Conservation (phyloP, 2,113 vertebrate species). For the Jacana jacana region DNA sequence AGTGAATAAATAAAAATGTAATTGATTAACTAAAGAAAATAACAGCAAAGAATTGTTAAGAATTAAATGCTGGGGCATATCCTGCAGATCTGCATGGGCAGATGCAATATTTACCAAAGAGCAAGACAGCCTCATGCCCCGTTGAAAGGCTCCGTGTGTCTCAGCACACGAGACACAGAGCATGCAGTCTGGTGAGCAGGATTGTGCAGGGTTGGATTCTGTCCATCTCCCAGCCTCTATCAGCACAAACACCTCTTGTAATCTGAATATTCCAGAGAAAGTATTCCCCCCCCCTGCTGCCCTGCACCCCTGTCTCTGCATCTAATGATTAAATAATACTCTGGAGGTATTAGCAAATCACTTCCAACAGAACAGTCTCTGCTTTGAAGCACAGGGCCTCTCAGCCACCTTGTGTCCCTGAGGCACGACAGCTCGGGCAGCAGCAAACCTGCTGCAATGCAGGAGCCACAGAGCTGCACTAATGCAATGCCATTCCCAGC, state of each 20-base stretch:
- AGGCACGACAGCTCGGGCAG: accelerated
- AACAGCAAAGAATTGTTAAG: background rate
- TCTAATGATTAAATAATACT: background rate
- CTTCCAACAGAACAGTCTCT: background rate
- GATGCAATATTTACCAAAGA: background rate
- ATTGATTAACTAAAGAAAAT: background rate
- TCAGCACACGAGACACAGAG: background rate
- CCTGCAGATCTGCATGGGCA: background rate
- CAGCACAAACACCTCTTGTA: background rate
- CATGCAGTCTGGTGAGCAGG: background rate
- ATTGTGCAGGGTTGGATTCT: background rate
- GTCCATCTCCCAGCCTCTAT: background rate
- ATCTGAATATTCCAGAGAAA: background rate
- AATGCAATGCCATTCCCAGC: accelerated
- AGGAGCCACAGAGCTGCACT: background rate
- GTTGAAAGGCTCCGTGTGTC: background rate
- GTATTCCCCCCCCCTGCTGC: accelerated
- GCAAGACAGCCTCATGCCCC: background rate
- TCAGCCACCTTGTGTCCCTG: background rate
- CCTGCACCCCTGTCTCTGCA: accelerated
- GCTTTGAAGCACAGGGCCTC: background rate
- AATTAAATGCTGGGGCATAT: background rate
- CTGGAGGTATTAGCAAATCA: background rate
- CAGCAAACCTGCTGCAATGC: accelerated
- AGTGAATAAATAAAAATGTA: background rate